Evolutionary conservation across 1,140 invertebrate species (phyloP), one percentile per base, ranked within the genome.

Genomic region (Trinorchestia longiramus): DNA sequence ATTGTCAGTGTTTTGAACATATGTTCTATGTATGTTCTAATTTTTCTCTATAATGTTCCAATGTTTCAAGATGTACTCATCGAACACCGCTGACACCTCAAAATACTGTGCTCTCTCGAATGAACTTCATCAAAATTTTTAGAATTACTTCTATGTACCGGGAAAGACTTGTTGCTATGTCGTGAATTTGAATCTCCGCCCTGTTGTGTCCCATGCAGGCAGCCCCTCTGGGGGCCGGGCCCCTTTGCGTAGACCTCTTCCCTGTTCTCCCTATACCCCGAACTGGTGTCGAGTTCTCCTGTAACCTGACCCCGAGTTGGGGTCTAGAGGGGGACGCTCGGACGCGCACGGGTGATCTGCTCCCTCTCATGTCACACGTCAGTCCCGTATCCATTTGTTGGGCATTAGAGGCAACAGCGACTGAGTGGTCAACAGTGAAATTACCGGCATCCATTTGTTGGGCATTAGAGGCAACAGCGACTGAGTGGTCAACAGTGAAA

Each of bases 261-360:
- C 62, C 62, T 15, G 15, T 36, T 36, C 62, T 19, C 47, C 62
- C 62, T 19, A 19, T 19, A 23, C 62, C 62, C 62, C 62, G 62
- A 77, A 77, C 62, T 41, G 88, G 88, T 90, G 88, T 90, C 88
- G 88, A 41, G 62, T 43, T 90, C 15, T 90, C 88, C 88, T 41
- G 88, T 90, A 90, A 90, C 88, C 88, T 41, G 41, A 90, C 88
- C 88, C 62, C 43, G 88, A 42, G 88, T 90, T 90, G 88, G 43
- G 88, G 88, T 90, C 88, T 90, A 36, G 88, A 90, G 88, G 88
- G 47, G 87, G 88, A 90, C 88, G 88, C 88, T 90, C 88, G 88
- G 88, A 90, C 43, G 88, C 88, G 43, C 88, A 42, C 88, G 88
- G 43, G 41, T 41, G 88, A 43, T 90, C 88, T 41, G n/a, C 43